Percentiles rank a stretch among this genome's conserved stretches.
Conservation (phyloP, 2,888 invertebrate genomes). For the Hedya salicella region DNA sequence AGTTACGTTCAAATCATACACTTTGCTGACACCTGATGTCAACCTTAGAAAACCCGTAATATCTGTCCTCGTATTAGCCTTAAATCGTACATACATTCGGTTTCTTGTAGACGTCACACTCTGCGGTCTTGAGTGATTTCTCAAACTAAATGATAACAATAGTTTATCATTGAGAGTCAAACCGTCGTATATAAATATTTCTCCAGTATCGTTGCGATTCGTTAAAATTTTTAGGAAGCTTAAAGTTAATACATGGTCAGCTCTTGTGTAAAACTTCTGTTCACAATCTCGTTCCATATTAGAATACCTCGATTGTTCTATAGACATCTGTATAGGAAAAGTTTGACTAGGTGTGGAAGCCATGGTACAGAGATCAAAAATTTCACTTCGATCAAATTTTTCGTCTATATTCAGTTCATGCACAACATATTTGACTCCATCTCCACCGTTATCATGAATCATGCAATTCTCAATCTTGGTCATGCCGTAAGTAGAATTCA, state of each 20-base stretch:
- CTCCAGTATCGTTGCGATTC: constrained; percentile 89
- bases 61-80: constrained; percentile 89
- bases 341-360: constrained; percentile 94
- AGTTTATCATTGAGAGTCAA: constrained; percentile 88
- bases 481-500: constrained; percentile 94
- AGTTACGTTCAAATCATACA: constrained; percentile 94
- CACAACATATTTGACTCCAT: constrained; percentile 94
- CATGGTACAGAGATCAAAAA: constrained; percentile 93
- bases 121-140: constrained; percentile 95
- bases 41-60: constrained; percentile 91
- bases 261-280: constrained; percentile 91
- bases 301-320: constrained; percentile 91
- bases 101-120: constrained; percentile 93
- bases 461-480: constrained; percentile 91
- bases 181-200: constrained; percentile 92
- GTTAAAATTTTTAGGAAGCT: constrained; percentile 93
- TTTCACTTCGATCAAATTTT: constrained; percentile 89
- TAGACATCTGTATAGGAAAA: constrained; percentile 93
- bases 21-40: constrained; percentile 90
- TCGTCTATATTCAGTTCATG: constrained; percentile 92
- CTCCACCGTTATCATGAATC: constrained; percentile 94
- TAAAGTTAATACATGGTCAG: constrained; percentile 93
- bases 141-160: constrained; percentile 88
- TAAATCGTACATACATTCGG: constrained; percentile 92
- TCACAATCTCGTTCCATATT: constrained; percentile 89